Evolutionary conservation across 2,797 vertebrate species (phyloP), one percentile per base, ranked within the genome.

Genomic region (Alcedo quadribrachys): DNA sequence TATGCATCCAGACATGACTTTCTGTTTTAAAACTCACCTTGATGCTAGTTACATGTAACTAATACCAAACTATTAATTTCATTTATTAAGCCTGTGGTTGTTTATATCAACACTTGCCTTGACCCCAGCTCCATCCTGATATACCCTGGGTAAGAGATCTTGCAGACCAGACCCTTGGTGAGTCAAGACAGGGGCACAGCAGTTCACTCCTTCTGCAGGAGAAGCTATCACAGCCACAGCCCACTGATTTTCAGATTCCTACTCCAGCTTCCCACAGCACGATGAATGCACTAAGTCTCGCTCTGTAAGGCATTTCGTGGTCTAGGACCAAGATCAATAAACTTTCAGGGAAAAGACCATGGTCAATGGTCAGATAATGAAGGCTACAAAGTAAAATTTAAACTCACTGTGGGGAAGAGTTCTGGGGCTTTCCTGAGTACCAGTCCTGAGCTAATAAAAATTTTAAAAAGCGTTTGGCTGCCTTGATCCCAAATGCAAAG

Each of bases 21-120:
- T 81, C 37, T 65, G 10, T 82, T 90, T 85, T 82, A 89, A 80
- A 96, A 85, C n/a, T 35, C 70, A 74, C 9, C 35, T 85, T 33
- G 24, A 17, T 79, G 40, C 35, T 60, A 82, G 24, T 67, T 68
- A 55, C 32, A 60, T 17, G 62, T 68, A 80, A 61, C 61, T 63
- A 67, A 68, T 53, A 77, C 8, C 37, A 67, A 58, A 2, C 30
- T 4, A 33, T 33, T 33, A 33, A 33, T 33, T 33, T 33, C 32
- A 33, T 33, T 33, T 33, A 33, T 33, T 33, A 33, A 33, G 32
- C 32, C 27, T 8, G 1, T 6, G 8, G 30, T 75, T 69, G 46
- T 32, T 85, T 19, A 8, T 11, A 27, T 30, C 77, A 80, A 58
- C 7, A 5, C 11, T 42, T 33, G 76, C n/a, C 73, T 67, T 50